A percentile compares a stretch with the other conserved stretches of the same genome.
Conservation (phyloP, 1,140 invertebrate genomes). For the Microplitis mediator region DNA sequence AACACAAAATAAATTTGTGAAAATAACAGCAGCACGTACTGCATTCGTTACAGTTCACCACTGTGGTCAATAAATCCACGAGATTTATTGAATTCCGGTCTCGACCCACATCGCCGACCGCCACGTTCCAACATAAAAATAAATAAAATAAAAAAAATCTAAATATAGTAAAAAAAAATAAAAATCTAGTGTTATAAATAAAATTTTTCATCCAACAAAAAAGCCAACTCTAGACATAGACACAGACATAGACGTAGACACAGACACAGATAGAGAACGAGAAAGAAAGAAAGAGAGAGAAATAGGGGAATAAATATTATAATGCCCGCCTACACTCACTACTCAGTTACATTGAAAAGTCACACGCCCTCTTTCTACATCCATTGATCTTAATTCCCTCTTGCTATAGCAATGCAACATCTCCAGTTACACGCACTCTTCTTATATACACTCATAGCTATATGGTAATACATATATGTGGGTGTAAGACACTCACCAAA, state of each 20-base stretch:
- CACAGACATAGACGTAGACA: not conserved
- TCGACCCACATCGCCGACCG: constrained; percentile 13
- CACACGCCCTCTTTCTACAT: constrained; percentile 30
- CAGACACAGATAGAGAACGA: not conserved
- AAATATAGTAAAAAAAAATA: not conserved
- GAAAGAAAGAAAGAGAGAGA: not conserved
- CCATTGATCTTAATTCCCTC: constrained; percentile 37
- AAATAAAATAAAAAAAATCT: not conserved
- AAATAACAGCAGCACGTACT: constrained; percentile 15
- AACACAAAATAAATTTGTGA: not conserved
- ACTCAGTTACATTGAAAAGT: constrained; percentile 34
- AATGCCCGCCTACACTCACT: constrained; percentile 20
- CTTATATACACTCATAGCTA: not conserved
- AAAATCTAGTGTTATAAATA: not conserved
- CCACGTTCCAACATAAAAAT: constrained; percentile 5
- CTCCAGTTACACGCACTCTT: constrained; percentile 30
- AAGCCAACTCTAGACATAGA: not conserved
- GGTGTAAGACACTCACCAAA: not conserved
- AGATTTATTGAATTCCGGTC: constrained; percentile 18
- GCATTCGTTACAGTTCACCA: constrained; percentile 12
- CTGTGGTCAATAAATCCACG: constrained; percentile 15
- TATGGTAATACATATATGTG: constrained; percentile 26
- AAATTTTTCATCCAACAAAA: constrained; percentile 9
- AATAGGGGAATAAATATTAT: too few relatives aligned
- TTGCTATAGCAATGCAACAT: constrained; percentile 24